Percentiles rank a stretch among this genome's conserved stretches.
Evolutionary conservation across 2,888 invertebrate species (phyloP).

Genomic region (Hirudinaria manillensis): DNA sequence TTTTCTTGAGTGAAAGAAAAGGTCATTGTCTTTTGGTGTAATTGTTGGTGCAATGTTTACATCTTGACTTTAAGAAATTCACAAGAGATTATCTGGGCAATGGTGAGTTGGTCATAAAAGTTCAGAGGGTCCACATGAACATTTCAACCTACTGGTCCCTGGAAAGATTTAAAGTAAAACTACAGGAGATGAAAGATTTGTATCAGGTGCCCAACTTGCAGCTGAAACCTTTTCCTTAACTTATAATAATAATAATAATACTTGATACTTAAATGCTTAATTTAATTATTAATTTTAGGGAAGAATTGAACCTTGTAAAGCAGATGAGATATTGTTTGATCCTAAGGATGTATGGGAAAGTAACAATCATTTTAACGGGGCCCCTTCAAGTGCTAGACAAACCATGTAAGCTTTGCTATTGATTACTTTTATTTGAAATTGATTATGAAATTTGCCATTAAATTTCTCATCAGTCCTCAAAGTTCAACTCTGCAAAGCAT

Average conservation of each 20-base stretch:
- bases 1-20: not conserved
- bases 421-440: not conserved
- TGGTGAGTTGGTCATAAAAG: slow-evolving; percentile 34
- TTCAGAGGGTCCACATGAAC: slow-evolving; percentile 46
- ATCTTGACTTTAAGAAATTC: no score
- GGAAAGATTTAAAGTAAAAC: slow-evolving; percentile 49
- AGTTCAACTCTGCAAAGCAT: not conserved
- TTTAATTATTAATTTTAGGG: slow-evolving; percentile 2
- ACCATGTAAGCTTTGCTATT: not conserved
- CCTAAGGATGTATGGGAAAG: slow-evolving; percentile 49
- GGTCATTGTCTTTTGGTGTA: not conserved
- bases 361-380: slow-evolving; percentile 35
- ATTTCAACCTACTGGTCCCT: slow-evolving; percentile 49
- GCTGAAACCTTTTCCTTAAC: not conserved
- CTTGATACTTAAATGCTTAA: not conserved
- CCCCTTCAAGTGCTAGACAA: slow-evolving; percentile 28
- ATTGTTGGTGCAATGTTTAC: no score
- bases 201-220: slow-evolving; percentile 33
- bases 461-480: not conserved
- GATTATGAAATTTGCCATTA: not conserved
- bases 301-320: not conserved
- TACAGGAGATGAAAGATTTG: slow-evolving; percentile 49
- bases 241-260: not conserved
- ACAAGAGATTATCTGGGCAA: not conserved
- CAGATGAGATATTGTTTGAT: slow-evolving; percentile 46